A percentile compares a stretch with the other conserved stretches of the same genome.
These are phyloP conservation scores for Bos taurus DNA, from an alignment of 2,113 vertebrate species.

Conservation along the genomic window ARS-UCD2.0 NC_037328.1:78241001-78241500, in stretches of 20 bases:
- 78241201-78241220: background rate
- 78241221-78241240: background rate
- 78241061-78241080: background rate
- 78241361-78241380: background rate
- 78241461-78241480: no score
- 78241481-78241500: background rate
- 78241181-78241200: no score
- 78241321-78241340: background rate
- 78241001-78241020: background rate
- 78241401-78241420: background rate
- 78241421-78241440: background rate
- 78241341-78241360: background rate
- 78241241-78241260: background rate
- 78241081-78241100: background rate
- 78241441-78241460: fast-evolving
- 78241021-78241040: background rate
- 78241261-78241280: background rate
- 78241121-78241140: background rate
- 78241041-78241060: background rate
- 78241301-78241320: background rate
- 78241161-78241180: background rate
- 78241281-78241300: fast-evolving
- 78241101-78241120: background rate
- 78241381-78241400: background rate
- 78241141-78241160: background rate